phyloP scores from a whole-genome alignment of 2,113 vertebrate genomes.

The Sardina pilchardus region DNA sequence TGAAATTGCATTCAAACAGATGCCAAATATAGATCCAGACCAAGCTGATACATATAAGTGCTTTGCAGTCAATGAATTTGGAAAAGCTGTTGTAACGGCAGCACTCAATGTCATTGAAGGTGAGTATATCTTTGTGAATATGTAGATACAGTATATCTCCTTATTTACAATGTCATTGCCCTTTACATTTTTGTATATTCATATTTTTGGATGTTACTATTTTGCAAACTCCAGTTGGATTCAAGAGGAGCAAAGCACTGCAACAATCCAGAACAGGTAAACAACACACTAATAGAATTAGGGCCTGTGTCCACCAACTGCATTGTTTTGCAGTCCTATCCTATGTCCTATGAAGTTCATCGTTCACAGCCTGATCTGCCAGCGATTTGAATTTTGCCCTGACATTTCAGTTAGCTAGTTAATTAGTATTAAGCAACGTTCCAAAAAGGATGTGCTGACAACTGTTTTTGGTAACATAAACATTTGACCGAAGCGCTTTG shows the following conservation, averaged over 20 bases:
- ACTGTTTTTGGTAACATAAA: too few relatives aligned
- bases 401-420: too few relatives aligned
- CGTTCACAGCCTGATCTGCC: too few relatives aligned
- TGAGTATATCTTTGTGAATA: slow-evolving; percentile 49
- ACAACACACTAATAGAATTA: neutral
- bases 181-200: neutral
- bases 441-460: too few relatives aligned
- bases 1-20: slow-evolving; percentile 63
- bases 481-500: too few relatives aligned
- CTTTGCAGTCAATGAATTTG: slow-evolving; percentile 76
- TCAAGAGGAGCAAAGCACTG: slow-evolving; percentile 76
- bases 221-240: slow-evolving; percentile 73
- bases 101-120: slow-evolving; percentile 83
- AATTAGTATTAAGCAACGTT: too few relatives aligned
- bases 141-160: neutral
- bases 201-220: neutral
- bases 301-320: too few relatives aligned
- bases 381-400: too few relatives aligned
- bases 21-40: slow-evolving; percentile 68
- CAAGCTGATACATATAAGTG: slow-evolving; percentile 84
- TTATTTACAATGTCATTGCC: too few relatives aligned
- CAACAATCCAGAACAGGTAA: slow-evolving; percentile 68
- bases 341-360: too few relatives aligned
- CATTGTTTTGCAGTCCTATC: too few relatives aligned
- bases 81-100: slow-evolving; percentile 77